These are phyloP conservation scores for Scaptomyza cyrtandrae DNA, from an alignment of 2,888 invertebrate species.

Conservation along the genomic window DNA sequence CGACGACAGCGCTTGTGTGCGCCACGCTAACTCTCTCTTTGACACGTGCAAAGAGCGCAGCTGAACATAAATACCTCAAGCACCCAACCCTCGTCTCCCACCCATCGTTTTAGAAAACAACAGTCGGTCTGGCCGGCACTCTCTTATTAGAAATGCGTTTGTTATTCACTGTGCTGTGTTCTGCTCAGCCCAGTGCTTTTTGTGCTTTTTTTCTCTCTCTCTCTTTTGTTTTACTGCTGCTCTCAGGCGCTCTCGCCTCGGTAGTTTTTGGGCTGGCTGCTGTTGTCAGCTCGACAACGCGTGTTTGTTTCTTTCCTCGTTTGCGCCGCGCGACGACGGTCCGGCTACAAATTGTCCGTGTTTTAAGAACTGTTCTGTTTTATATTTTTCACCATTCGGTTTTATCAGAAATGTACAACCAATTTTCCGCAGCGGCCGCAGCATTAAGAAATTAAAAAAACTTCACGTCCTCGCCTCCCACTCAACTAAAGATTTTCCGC, in stretches of 20 bases:
- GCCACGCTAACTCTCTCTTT: constrained; percentile 37
- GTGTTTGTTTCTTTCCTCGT: constrained; percentile 77
- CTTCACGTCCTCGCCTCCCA: constrained; percentile 40
- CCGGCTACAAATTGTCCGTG: constrained; percentile 73
- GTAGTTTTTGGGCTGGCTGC: constrained; percentile 65
- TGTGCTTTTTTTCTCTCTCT: constrained; percentile 20
- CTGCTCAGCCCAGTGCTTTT: constrained; percentile 24
- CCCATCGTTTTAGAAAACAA: constrained; percentile 34
- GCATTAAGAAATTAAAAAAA: constrained; percentile 14
- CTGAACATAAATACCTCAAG: constrained; percentile 26
- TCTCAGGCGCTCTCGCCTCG: constrained; percentile 33
- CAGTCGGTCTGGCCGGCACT: constrained; percentile 3
- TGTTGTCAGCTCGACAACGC: constrained; percentile 49
- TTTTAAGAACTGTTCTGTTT: constrained; percentile 64
- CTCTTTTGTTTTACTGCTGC: constrained; percentile 23
- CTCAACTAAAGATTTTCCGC: constrained; percentile 46
- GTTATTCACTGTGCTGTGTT: constrained; percentile 18
- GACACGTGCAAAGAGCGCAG: constrained; percentile 47
- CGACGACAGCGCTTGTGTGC: constrained; percentile 34
- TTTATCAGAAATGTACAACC: constrained; percentile 45
- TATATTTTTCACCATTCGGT: constrained; percentile 61
- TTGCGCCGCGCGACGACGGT: constrained; percentile 75
- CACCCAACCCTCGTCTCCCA: constrained; percentile 2
- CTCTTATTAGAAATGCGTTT: constrained; percentile 59
- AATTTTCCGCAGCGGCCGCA: constrained; percentile 52